Conservation (phyloP, 2,888 invertebrate species). For the Zeuzera pyrina region DNA sequence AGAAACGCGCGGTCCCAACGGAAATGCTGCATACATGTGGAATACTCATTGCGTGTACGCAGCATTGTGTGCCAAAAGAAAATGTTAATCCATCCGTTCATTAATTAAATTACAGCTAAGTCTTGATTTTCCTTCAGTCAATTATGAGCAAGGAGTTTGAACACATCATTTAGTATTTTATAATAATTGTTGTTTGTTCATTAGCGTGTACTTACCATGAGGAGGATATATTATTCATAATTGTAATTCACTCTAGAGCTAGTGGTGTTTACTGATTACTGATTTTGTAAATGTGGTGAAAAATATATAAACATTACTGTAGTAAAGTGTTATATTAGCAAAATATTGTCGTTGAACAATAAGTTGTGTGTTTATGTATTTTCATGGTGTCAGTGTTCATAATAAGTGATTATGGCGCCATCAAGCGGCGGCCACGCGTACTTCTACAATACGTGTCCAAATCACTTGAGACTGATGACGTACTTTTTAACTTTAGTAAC, state of each 20-base stretch:
- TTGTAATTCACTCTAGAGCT: no score
- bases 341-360: no score
- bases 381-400: constrained; percentile 80
- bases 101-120: constrained; percentile 56
- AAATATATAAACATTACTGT: no score
- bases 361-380: constrained; percentile 61
- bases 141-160: constrained; percentile 36
- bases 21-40: constrained; percentile 40
- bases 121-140: constrained; percentile 63
- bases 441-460: constrained; percentile 52
- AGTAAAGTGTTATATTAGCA: no score
- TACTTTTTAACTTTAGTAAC: constrained; percentile 43
- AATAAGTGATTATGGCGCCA: constrained; percentile 72
- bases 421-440: constrained; percentile 71
- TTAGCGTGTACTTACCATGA: no score
- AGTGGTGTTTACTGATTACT: no score
- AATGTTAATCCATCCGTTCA: constrained; percentile 62
- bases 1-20: constrained; percentile 39
- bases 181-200: no score
- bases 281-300: no score
- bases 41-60: constrained; percentile 50
- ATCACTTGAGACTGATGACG: constrained; percentile 29
- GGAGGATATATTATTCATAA: no score
- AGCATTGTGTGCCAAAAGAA: constrained; percentile 59
- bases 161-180: constrained; percentile 43